Base-by-base conservation (phyloP, 2,113 vertebrate genomes). In the Corvus moneduloides region DNA sequence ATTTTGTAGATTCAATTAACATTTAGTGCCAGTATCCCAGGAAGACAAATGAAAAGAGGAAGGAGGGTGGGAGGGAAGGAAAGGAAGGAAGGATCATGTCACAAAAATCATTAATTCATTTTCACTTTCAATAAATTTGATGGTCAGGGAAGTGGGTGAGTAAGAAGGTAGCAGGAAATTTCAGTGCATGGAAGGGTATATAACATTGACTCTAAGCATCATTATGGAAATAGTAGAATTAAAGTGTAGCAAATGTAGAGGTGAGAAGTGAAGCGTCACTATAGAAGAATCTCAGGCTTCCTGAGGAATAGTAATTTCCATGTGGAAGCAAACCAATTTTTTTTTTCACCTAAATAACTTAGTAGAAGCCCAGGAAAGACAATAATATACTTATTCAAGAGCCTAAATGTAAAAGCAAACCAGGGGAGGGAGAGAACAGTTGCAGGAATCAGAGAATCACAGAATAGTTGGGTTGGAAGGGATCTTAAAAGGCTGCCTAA, bases 101-200 rank as follows among this genome's bases (percentile, higher is more conserved):
- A 10, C 0, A 1, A 68, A 73, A 58, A 69, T 16, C 2, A 16
- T 44, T 13, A 76, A 35, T 59, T 90, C 4, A 4, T 27, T 91
- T 81, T 24, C 6, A 7, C 16, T 49, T 83, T 54, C 35, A 16
- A 1, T 66, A 39, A 48, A 44, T 80, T 73, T 63, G 13, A 9
- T 37, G 10, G 33, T 88, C 43, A 58, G 48, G 27, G 21, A 77
- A 51, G 39, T 37, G 33, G 6, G 21, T 74, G 37, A 81, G 20
- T 46, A 63, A 49, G 30, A 16, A 71, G 17, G 13, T 32, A 39
- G 15, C 9, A 76, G 43, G 59, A 69, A 62, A 17, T 13, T n/a
- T 55, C 2, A 49, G 32, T 43, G 35, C 8, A 1, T 52, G 39
- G 46, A 69, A 58, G 1, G 0, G 4, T 73, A 11, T 27, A 6